Conservation (phyloP, 2,888 invertebrate genomes). For the Aproaerema taeniolella region DNA sequence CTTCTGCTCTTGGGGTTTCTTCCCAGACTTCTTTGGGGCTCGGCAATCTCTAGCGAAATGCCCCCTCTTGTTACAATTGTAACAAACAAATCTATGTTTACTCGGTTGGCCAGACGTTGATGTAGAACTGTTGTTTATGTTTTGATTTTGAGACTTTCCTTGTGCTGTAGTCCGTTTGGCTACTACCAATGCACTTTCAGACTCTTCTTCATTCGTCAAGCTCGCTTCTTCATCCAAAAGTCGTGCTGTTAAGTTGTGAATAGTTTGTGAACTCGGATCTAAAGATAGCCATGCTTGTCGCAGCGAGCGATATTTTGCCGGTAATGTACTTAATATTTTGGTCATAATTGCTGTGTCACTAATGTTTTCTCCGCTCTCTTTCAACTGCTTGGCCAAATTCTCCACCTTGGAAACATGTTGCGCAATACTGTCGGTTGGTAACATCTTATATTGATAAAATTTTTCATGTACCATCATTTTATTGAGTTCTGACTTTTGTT, state of each 20-base stretch:
- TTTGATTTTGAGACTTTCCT: neutral
- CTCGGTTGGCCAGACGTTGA: too few relatives aligned
- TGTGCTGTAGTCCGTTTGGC: constrained; percentile 12
- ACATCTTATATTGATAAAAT: constrained; percentile 21
- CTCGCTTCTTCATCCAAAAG: constrained; percentile 24
- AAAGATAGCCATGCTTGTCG: constrained; percentile 28
- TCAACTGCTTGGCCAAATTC: too few relatives aligned
- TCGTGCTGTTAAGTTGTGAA: constrained; percentile 23
- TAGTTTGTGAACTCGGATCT: constrained; percentile 19
- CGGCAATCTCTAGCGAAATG: constrained; percentile 28
- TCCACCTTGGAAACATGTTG: too few relatives aligned
- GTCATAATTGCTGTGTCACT: constrained; percentile 29
- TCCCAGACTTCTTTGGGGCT: constrained; percentile 18
- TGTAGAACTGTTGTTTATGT: neutral
- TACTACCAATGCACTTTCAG: constrained; percentile 21
- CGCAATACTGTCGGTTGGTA: constrained; percentile 24
- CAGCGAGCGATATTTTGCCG: constrained; percentile 23
- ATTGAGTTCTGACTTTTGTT: constrained; percentile 20
- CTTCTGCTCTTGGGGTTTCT: constrained; percentile 13
- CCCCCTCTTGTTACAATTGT: constrained; percentile 29
- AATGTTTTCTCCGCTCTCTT: constrained; percentile 25
- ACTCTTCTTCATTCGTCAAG: constrained; percentile 14
- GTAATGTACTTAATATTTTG: too few relatives aligned
- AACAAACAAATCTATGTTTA: constrained; percentile 27
- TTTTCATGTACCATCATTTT: constrained; percentile 25